These are phyloP conservation scores for Staurois parvus DNA, from an alignment of 2,797 vertebrate genomes.

Conservation along the genomic window DNA sequence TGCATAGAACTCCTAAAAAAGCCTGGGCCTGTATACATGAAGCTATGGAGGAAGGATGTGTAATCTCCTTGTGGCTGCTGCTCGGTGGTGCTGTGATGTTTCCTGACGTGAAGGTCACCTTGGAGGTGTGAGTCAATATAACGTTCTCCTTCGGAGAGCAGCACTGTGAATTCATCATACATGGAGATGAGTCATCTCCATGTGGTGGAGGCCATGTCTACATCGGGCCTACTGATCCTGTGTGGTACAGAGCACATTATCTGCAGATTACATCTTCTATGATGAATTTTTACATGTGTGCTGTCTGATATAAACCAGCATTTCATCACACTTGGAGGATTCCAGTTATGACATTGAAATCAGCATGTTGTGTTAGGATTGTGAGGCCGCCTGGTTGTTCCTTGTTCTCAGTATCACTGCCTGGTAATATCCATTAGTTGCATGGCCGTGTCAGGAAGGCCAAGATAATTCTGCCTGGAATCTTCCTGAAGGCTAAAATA, in stretches of 20 bases:
- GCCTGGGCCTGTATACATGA: no score
- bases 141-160: neutral
- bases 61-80: neutral
- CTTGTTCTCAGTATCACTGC: neutral
- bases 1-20: no score
- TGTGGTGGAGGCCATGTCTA: neutral
- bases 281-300: no score
- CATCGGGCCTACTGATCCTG: neutral
- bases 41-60: neutral
- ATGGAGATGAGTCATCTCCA: neutral
- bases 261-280: neutral
- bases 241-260: neutral
- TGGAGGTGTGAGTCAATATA: neutral
- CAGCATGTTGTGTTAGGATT: no score
- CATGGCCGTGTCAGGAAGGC: neutral
- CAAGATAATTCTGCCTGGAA: conserved; percentile 17
- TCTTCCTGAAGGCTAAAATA: conserved; percentile 18
- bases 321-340: no score
- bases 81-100: neutral
- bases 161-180: neutral
- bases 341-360: no score
- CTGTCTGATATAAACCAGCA: no score
- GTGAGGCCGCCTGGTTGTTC: no score
- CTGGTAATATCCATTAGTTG: neutral
- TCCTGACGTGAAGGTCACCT: neutral